Percentiles rank a stretch among this genome's conserved stretches.
These are phyloP conservation scores for Eptatretus burgeri DNA, from an alignment of 2,113 vertebrate genomes.

Conservation along the genomic window DNA sequence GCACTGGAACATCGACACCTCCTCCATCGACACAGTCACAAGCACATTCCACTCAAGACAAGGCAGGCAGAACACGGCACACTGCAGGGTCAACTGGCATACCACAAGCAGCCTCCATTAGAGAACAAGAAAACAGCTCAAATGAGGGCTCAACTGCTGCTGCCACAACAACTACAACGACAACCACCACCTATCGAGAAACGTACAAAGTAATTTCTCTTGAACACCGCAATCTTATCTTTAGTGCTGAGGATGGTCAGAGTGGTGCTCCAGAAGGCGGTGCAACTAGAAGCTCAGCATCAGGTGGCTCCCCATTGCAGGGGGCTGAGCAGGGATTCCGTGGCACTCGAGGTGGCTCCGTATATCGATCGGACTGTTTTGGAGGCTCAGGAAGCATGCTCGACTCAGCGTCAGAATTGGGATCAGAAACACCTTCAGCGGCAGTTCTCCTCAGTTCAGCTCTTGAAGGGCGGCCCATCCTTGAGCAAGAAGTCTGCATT, in stretches of 20 bases:
- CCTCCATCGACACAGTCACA: too few species aligned
- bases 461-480: conserved; percentile 5
- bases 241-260: conserved; percentile 2
- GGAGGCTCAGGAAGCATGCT: conserved; percentile 5
- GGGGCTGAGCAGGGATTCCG: not conserved
- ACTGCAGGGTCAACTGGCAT: too few species aligned
- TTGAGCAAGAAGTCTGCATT: conserved; percentile 3
- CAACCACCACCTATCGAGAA: conserved; percentile 5
- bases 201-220: conserved; percentile 4
- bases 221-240: conserved; percentile 6
- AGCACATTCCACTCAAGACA: too few species aligned
- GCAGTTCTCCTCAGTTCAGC: conserved; percentile 4
- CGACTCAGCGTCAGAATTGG: conserved; percentile 1
- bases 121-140: too few species aligned
- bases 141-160: too few species aligned
- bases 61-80: too few species aligned
- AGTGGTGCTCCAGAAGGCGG: not conserved
- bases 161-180: not conserved
- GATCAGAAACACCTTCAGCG: conserved; percentile 1
- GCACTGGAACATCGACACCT: too few species aligned
- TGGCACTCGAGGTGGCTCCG: not conserved
- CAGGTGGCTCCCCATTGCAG: conserved; percentile 4
- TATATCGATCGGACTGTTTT: conserved; percentile 2
- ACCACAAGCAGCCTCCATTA: too few species aligned
- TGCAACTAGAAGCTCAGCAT: not conserved